Conservation (phyloP, 1,140 invertebrate genomes). For the Zophobas morio region DNA sequence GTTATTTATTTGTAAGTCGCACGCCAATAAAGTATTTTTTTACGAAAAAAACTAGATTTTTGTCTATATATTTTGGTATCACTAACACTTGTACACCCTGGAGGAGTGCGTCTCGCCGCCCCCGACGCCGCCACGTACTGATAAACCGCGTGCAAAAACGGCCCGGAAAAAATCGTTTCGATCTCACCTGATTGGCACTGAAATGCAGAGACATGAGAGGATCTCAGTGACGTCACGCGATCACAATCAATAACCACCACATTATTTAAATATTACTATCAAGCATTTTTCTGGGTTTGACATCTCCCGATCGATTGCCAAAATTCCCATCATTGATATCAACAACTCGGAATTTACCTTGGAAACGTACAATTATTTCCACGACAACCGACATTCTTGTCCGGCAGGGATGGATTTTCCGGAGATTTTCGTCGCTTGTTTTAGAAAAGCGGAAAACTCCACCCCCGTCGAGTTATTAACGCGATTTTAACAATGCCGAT, state of each 20-base stretch:
- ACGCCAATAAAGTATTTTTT: conserved; percentile 44
- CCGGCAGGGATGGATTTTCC: background rate
- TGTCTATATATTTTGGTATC: no score
- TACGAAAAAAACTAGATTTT: conserved; percentile 13
- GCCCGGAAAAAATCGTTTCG: conserved; percentile 14
- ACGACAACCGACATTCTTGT: conserved; percentile 29
- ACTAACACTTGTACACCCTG: no score
- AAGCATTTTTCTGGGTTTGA: conserved; percentile 16
- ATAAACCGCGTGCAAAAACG: background rate
- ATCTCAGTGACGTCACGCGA: conserved; percentile 20
- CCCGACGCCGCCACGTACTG: background rate
- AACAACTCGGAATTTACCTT: conserved; percentile 36
- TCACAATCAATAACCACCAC: conserved; percentile 16
- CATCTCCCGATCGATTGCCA: conserved; percentile 39
- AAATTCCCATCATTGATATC: conserved; percentile 38
- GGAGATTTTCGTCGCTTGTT: conserved; percentile 8
- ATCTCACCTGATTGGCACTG: conserved; percentile 56
- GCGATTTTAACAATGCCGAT: conserved; percentile 42
- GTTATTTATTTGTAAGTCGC: conserved; percentile 35
- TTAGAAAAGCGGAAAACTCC: conserved; percentile 38
- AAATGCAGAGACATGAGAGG: conserved; percentile 51
- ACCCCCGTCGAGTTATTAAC: conserved; percentile 30
- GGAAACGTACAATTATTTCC: conserved; percentile 43
- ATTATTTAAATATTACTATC: conserved; percentile 33
- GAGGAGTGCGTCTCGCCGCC: no score